Evolutionary conservation across 2,888 invertebrate genomes (phyloP).

Genomic region (Deilephila elpenor): DNA sequence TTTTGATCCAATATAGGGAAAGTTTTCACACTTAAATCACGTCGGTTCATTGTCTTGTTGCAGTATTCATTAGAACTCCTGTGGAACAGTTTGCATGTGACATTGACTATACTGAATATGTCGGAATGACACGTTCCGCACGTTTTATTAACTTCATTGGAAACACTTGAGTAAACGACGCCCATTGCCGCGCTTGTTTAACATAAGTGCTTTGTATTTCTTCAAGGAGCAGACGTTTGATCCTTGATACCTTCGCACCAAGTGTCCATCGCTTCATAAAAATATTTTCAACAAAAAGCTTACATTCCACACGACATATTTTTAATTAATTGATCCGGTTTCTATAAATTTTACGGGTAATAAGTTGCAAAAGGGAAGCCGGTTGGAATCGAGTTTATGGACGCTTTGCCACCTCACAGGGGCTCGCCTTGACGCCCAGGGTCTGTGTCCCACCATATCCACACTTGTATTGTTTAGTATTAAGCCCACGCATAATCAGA

Average conservation of each 20-base stretch:
- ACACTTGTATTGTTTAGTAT: too few species aligned
- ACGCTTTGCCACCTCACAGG: too few species aligned
- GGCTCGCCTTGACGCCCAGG: too few species aligned
- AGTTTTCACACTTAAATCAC: background rate
- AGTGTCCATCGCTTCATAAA: background rate
- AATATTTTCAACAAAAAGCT: too few species aligned
- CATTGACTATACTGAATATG: background rate
- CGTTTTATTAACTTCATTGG: conserved; percentile 6
- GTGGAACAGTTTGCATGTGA: background rate
- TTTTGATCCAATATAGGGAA: too few species aligned
- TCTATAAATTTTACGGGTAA: too few species aligned
- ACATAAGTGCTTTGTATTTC: background rate
- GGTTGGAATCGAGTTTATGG: too few species aligned
- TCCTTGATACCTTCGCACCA: background rate
- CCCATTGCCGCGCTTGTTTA: background rate
- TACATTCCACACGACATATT: too few species aligned
- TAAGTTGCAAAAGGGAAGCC: too few species aligned
- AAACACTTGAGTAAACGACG: conserved; percentile 3
- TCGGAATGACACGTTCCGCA: background rate
- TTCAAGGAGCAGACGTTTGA: background rate
- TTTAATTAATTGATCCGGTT: too few species aligned
- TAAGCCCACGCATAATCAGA: too few species aligned
- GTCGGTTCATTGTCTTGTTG: background rate
- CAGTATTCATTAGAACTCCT: background rate
- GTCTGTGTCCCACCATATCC: background rate